phyloP scores from a whole-genome alignment of 2,888 invertebrate genomes.

The Cheilosia grossa region DNA sequence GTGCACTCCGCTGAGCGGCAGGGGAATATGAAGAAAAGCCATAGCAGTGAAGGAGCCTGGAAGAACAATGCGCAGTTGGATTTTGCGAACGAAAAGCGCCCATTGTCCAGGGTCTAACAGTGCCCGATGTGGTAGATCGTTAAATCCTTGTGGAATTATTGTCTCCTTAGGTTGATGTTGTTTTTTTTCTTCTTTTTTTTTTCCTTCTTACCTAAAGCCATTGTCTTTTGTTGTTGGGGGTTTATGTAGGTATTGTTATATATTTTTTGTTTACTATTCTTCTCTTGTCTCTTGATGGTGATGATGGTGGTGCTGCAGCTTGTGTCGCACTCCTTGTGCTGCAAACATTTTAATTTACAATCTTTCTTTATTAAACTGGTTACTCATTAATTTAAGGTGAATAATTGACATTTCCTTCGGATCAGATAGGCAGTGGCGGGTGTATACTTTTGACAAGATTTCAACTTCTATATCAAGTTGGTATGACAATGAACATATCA shows the following conservation, averaged over 20 bases:
- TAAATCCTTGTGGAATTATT: slow-evolving; percentile 60
- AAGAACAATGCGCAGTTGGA: slow-evolving; percentile 56
- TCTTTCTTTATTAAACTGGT: slow-evolving; percentile 14
- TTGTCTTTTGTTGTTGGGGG: slow-evolving; percentile 28
- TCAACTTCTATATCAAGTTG: too few relatives aligned
- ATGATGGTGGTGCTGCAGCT: not conserved
- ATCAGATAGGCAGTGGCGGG: not conserved
- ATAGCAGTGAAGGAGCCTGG: slow-evolving; percentile 6
- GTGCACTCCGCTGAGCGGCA: slow-evolving; percentile 25
- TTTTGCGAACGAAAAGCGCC: slow-evolving; percentile 39
- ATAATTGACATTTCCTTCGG: slow-evolving; percentile 25
- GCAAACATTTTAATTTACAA: slow-evolving; percentile 32
- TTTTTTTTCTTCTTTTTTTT: not conserved
- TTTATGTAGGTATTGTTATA: not conserved
- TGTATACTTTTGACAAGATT: too few relatives aligned
- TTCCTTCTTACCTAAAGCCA: slow-evolving; percentile 35
- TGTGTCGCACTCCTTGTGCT: not conserved
- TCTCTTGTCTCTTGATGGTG: not conserved
- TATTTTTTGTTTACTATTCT: not conserved
- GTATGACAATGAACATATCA: too few relatives aligned
- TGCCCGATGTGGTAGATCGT: slow-evolving; percentile 43
- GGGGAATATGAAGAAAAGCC: not conserved
- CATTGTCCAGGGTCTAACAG: slow-evolving; percentile 48
- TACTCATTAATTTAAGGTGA: slow-evolving; percentile 36
- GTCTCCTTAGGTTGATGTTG: slow-evolving; percentile 35